Evolutionary conservation across 2,888 invertebrate genomes (phyloP), one percentile per base, ranked within the genome.

Genomic region (Cancer borealis): DNA sequence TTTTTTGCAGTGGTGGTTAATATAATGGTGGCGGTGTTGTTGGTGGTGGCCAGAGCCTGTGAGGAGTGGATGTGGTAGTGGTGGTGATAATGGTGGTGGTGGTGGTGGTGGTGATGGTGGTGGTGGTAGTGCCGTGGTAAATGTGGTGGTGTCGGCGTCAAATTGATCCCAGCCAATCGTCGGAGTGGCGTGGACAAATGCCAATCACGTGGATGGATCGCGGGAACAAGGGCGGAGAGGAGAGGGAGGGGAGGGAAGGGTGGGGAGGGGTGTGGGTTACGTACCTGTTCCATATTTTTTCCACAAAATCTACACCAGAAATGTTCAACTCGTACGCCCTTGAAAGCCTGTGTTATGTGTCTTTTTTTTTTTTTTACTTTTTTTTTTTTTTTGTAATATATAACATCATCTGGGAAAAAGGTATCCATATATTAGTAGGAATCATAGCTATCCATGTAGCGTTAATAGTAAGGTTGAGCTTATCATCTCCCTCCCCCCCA

Each of bases 121-220:
- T 4, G 79, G 79, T 79, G 79, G 79, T 6, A 6, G n/a, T 79
- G 79, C 26, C 26, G 79, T 6, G 26, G n/a, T 79, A 30, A 79
- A 79, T 30, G 30, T 79, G 30, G 79, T 79, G 79, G 79, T 79
- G n/a, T 26, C 12, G 26, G 26, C 79, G 79, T 79, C 26, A n/a
- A 79, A 79, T 79, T n/a, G 79, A 79, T 79, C 79, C 79, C 79
- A 79, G 79, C 79, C 79, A 79, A 79, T 79, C 79, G n/a, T 79
- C 79, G 79, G n/a, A 79, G 79, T 79, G 79, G 79, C 79, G 79
- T 12, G 79, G 79, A 79, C 79, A 79, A 79, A 79, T 30, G 79
- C 79, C 79, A 79, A 79, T 79, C 79, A 79, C 26, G 79, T 79
- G 79, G 79, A 79, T 79, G 79, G 79, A 79, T 6, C 79, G 79